Percentiles rank a stretch among this genome's conserved stretches.
Conservation (phyloP, 2,113 vertebrate genomes). For the Cyanistes caeruleus region DNA sequence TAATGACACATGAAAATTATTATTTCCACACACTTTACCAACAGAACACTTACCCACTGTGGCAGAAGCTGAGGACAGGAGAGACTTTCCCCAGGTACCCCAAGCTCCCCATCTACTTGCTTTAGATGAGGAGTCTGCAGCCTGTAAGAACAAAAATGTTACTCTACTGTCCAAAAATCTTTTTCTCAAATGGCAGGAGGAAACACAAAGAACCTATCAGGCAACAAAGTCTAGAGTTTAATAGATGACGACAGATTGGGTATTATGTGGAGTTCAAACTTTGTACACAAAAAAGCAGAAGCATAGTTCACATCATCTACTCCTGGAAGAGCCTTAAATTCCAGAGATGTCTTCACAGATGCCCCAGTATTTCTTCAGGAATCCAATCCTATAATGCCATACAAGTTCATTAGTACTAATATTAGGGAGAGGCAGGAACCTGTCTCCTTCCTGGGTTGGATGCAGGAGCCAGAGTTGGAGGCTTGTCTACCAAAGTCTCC, state of each 20-base stretch:
- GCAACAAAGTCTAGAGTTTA: not conserved
- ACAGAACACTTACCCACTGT: constrained; percentile 82
- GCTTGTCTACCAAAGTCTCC: not conserved
- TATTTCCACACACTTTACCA: not conserved
- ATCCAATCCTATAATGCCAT: not conserved
- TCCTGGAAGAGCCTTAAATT: not conserved
- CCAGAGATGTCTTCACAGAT: not conserved
- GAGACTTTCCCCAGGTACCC: constrained; percentile 94
- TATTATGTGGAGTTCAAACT: not conserved
- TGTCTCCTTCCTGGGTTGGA: not conserved
- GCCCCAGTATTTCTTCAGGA: not conserved
- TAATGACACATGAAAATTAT: not conserved
- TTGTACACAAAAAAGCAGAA: not conserved
- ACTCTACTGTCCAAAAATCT: not conserved
- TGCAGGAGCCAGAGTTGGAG: not conserved
- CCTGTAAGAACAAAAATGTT: constrained; percentile 57
- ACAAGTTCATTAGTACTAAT: not conserved
- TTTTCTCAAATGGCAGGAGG: not conserved
- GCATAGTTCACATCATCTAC: not conserved
- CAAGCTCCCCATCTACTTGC: constrained; percentile 80
- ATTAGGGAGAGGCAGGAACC: not conserved
- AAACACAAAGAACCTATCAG: not conserved
- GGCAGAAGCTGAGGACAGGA: constrained; percentile 90
- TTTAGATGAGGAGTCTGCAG: constrained; percentile 39
- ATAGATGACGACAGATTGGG: not conserved